phyloP scores from a whole-genome alignment of 2,113 vertebrate genomes.

The rat (Rattus norvegicus) region DNA sequence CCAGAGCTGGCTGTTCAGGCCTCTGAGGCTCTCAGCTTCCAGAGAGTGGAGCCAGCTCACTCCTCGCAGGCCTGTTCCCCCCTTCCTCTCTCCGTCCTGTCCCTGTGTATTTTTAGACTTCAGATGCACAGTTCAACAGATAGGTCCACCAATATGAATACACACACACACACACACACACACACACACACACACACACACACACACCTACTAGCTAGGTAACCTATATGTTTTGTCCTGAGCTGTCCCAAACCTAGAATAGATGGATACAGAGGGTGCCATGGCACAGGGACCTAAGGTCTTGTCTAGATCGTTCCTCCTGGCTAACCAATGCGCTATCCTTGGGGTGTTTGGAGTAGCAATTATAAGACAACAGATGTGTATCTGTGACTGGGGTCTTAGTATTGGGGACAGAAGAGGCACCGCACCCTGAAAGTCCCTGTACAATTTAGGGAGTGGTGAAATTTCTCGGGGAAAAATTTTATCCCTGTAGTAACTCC shows the following conservation, averaged over 20 bases:
- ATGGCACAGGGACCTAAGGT: not conserved
- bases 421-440: not conserved
- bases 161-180: not conserved
- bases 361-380: not conserved
- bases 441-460: not conserved
- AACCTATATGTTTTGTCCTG: not conserved
- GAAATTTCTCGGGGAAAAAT: not conserved
- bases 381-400: not conserved
- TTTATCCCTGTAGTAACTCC: not conserved
- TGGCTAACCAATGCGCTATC: not conserved
- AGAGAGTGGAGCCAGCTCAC: not conserved
- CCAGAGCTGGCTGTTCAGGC: not conserved
- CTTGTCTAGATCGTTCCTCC: not conserved
- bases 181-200: not conserved
- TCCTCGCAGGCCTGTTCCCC: not conserved
- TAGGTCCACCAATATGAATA: not conserved
- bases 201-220: not conserved
- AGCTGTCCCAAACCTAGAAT: not conserved
- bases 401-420: not conserved
- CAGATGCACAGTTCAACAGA: not conserved
- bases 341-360: not conserved
- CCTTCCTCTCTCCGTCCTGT: not conserved
- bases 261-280: not conserved
- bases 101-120: not conserved
- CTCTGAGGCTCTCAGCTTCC: slow-evolving; percentile 40